Evolutionary conservation across 2,888 invertebrate genomes (phyloP).

Genomic region (Nymphalis urticae): DNA sequence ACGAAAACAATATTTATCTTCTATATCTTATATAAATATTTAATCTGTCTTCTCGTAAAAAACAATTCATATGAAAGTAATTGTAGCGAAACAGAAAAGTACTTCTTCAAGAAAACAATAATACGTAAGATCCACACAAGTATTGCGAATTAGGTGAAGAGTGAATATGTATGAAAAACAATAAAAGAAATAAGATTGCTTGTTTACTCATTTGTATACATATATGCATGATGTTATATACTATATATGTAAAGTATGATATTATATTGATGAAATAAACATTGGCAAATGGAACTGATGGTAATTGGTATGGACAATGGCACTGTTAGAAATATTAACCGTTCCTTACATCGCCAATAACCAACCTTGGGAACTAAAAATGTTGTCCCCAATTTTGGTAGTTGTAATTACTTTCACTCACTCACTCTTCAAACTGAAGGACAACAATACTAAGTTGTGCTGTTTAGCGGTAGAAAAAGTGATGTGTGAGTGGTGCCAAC

Average conservation of each 20-base stretch:
- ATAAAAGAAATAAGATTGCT: conserved; percentile 10
- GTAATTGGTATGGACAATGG: too few species aligned
- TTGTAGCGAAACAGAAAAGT: not conserved
- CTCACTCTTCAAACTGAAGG: too few species aligned
- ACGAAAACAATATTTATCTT: not conserved
- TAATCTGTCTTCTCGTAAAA: not conserved
- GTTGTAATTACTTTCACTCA: too few species aligned
- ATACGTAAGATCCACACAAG: not conserved
- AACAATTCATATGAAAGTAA: conserved; percentile 5
- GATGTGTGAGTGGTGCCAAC: too few species aligned
- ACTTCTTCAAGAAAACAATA: conserved; percentile 4
- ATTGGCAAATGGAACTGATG: not conserved
- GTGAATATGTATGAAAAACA: conserved; percentile 8
- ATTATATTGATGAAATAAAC: not conserved
- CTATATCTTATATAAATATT: not conserved
- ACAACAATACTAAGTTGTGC: too few species aligned
- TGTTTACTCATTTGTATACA: conserved; percentile 10
- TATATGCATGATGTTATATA: conserved; percentile 3
- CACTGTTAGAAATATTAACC: too few species aligned
- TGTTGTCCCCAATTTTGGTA: too few species aligned
- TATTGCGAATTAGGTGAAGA: not conserved
- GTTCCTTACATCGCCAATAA: too few species aligned
- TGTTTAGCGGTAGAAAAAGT: too few species aligned
- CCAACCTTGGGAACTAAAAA: too few species aligned
- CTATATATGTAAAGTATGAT: not conserved